Evolutionary conservation across 2,888 invertebrate species (phyloP).

Genomic region (Sarcophaga variegata): DNA sequence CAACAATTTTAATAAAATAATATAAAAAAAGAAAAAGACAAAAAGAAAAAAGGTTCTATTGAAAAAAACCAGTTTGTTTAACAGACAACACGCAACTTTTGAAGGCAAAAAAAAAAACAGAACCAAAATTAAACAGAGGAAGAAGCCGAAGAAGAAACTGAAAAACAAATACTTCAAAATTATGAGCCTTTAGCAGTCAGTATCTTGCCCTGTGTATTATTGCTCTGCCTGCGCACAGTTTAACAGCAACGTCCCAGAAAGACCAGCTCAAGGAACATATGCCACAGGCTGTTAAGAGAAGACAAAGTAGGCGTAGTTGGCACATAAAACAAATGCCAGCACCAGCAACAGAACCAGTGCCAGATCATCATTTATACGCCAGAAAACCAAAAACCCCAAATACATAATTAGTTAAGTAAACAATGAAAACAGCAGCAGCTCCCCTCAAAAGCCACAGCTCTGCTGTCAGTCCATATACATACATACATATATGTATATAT

Average conservation of each 20-base stretch:
- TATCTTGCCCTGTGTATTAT: slow-evolving; percentile 13
- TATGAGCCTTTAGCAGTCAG: slow-evolving; percentile 61
- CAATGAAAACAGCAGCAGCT: slow-evolving; percentile 29
- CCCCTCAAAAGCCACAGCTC: slow-evolving; percentile 3
- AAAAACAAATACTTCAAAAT: slow-evolving; percentile 41
- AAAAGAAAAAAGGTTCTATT: slow-evolving; percentile 13
- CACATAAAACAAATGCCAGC: slow-evolving; percentile 70
- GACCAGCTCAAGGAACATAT: slow-evolving; percentile 48
- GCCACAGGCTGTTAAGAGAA: slow-evolving; percentile 58
- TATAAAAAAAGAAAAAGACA: neutral
- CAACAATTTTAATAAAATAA: neutral
- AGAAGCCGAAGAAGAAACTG: neutral
- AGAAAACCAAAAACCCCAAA: slow-evolving; percentile 25
- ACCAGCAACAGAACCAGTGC: neutral
- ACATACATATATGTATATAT: no score
- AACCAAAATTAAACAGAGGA: slow-evolving; percentile 3
- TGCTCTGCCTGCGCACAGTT: neutral
- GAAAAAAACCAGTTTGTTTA: slow-evolving; percentile 50
- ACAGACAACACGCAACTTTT: slow-evolving; percentile 9
- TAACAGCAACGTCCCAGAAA: neutral
- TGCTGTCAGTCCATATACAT: neutral
- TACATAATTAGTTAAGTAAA: slow-evolving; percentile 61
- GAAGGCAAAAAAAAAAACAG: neutral
- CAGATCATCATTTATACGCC: slow-evolving; percentile 23
- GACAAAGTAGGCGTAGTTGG: slow-evolving; percentile 73